Evolutionary conservation across 2,888 invertebrate species (phyloP).

Genomic region (Hirtodrosophila alboralis): DNA sequence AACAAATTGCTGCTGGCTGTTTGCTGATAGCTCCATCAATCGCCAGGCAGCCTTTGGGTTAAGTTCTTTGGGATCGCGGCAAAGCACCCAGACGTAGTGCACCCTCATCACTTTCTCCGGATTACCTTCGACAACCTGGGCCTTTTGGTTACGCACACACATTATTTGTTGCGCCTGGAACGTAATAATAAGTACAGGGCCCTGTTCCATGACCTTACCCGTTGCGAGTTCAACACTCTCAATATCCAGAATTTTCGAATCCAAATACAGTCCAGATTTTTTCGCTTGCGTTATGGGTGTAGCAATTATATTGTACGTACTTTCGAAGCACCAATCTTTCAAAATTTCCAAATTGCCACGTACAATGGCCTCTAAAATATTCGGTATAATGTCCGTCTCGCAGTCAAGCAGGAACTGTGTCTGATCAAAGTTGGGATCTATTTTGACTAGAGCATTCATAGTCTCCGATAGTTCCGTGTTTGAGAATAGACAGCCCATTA

Average conservation of each 20-base stretch:
- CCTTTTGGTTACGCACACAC: slow-evolving; percentile 92
- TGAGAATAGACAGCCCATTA: slow-evolving; percentile 94
- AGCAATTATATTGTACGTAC: slow-evolving; percentile 94
- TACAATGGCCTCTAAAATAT: slow-evolving; percentile 98
- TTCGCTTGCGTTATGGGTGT: slow-evolving; percentile 95
- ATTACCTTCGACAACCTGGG: slow-evolving; percentile 95
- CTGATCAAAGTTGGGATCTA: slow-evolving; percentile 97
- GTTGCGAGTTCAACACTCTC: slow-evolving; percentile 96
- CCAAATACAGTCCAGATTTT: slow-evolving; percentile 90
- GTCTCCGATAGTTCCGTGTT: slow-evolving; percentile 98
- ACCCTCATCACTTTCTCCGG: slow-evolving; percentile 97
- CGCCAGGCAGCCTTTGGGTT: slow-evolving; percentile 98
- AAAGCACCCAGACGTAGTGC: slow-evolving; percentile 98
- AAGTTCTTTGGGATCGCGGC: slow-evolving; percentile 96
- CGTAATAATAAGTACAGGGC: slow-evolving; percentile 97
- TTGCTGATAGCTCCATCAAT: slow-evolving; percentile 94
- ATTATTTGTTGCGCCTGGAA: slow-evolving; percentile 99
- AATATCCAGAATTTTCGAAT: slow-evolving; percentile 94
- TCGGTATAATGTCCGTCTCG: slow-evolving; percentile 98
- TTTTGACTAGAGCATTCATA: slow-evolving; percentile 97
- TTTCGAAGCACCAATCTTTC: slow-evolving; percentile 99
- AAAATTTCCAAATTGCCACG: slow-evolving; percentile 94
- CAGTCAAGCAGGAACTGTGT: slow-evolving; percentile 95
- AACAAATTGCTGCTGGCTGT: slow-evolving; percentile 93
- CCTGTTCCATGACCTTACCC: slow-evolving; percentile 99